These are phyloP conservation scores for Dolichomitus sp. DNA, from an alignment of 2,888 invertebrate species.

Conservation along the genomic window DNA sequence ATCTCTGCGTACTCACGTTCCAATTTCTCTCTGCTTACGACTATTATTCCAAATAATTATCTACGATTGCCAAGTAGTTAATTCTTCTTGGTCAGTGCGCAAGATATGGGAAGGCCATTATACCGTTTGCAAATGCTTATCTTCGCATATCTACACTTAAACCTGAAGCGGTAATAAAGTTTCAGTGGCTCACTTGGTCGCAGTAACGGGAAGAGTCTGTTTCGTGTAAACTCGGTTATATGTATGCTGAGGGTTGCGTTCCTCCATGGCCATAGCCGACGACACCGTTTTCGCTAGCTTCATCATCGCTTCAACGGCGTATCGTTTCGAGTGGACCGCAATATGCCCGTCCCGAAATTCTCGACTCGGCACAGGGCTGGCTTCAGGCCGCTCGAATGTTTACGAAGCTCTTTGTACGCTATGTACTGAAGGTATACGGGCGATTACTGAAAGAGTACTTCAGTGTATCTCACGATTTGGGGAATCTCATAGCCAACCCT, in stretches of 20 bases:
- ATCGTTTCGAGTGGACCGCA: constrained; percentile 46
- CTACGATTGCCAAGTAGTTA: neutral
- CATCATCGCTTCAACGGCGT: constrained; percentile 7
- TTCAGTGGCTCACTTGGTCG: constrained; percentile 12
- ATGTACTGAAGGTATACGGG: constrained; percentile 44
- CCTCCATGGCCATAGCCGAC: neutral
- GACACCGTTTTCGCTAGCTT: constrained; percentile 10
- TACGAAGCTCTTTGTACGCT: constrained; percentile 60
- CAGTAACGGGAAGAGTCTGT: constrained; percentile 2
- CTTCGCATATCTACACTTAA: constrained; percentile 2
- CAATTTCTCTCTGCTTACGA: neutral
- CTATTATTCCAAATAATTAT: constrained; percentile 1
- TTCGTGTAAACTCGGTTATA: constrained; percentile 24
- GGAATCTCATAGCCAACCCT: constrained; percentile 38
- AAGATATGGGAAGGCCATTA: neutral
- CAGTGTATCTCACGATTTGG: constrained; percentile 46
- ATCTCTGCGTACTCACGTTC: neutral
- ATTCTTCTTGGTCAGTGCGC: neutral
- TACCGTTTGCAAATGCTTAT: constrained; percentile 10
- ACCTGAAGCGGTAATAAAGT: constrained; percentile 7
- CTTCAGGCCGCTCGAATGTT: constrained; percentile 42
- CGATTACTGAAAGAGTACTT: constrained; percentile 37
- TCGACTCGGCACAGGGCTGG: constrained; percentile 29
- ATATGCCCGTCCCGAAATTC: constrained; percentile 60
- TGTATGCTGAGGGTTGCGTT: neutral